A percentile compares a stretch with the other conserved stretches of the same genome.
Evolutionary conservation across 2,797 vertebrate species (phyloP).

Genomic region (Tragopan temminckii): DNA sequence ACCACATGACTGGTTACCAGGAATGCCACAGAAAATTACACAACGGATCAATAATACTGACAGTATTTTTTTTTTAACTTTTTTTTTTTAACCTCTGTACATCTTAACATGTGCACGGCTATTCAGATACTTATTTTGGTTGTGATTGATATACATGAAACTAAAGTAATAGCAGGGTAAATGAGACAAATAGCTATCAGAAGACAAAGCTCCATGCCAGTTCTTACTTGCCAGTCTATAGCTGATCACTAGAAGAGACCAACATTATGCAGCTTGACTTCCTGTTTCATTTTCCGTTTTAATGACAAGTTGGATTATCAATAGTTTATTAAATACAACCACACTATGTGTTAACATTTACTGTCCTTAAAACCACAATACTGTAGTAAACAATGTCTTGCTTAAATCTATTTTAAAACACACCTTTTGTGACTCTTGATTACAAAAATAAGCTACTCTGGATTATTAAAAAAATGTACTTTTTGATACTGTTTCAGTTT

Average conservation of each 20-base stretch:
- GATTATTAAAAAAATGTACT: background rate
- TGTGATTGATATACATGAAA: background rate
- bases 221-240: background rate
- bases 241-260: background rate
- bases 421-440: background rate
- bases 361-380: background rate
- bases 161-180: background rate
- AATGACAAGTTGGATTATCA: background rate
- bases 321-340: background rate
- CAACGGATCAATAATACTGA: background rate
- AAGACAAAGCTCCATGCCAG: background rate
- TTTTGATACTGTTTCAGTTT: background rate
- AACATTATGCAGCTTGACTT: background rate
- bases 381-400: background rate
- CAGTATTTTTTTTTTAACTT: background rate
- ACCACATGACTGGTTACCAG: background rate
- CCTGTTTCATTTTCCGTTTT: background rate
- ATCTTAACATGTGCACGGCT: background rate
- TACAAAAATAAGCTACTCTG: background rate
- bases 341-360: background rate
- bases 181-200: background rate
- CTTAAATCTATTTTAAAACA: background rate
- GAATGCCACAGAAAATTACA: background rate
- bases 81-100: background rate
- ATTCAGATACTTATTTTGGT: background rate